Evolutionary conservation across 2,888 invertebrate genomes (phyloP), one percentile per base, ranked within the genome.

Genomic region (Pseudoips prasinana): DNA sequence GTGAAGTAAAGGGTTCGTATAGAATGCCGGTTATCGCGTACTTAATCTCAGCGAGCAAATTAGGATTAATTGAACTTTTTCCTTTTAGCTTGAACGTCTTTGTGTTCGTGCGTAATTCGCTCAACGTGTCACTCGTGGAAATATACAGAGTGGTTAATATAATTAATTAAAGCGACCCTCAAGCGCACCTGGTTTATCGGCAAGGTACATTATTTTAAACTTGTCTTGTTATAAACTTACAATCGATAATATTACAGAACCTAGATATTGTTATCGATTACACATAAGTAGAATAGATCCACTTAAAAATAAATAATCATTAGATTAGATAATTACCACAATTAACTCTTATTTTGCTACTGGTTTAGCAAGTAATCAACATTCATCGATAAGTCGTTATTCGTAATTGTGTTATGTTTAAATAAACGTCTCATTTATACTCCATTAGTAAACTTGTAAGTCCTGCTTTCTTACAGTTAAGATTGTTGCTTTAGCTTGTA

Each of bases 11-110:
- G 86, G 87, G 86, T 83, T 83, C 77, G 60, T 75, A 73, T 65
- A 73, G 72, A 80, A 80, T 71, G 73, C 63, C 71, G 73, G 74
- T 78, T 87, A 87, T 87, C 87, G 76, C 56, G 51, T 69, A 72
- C 72, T 79, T 86, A 84, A 86, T 86, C 87, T 88, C 74, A 64
- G 76, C 77, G 73, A 73, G 73, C 83, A 81, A 88, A 87, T 87
- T 88, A 78, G 88, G 88, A 88, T 87, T 87, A 87, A 87, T 88
- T 83, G 84, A 88, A 83, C 78, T 85, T 83, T 84, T 86, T 82
- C 76, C 73, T 73, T 76, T 74, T 78, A 77, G 66, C 69, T 64
- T 64, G 64, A 68, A 70, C 68, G 73, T 71, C 76, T 80, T 85
- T 84, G 78, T 83, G 61, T 60, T 68, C 63, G 59, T 68, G 68